phyloP scores from a whole-genome alignment of 2,113 vertebrate species.

The Sander vitreus region DNA sequence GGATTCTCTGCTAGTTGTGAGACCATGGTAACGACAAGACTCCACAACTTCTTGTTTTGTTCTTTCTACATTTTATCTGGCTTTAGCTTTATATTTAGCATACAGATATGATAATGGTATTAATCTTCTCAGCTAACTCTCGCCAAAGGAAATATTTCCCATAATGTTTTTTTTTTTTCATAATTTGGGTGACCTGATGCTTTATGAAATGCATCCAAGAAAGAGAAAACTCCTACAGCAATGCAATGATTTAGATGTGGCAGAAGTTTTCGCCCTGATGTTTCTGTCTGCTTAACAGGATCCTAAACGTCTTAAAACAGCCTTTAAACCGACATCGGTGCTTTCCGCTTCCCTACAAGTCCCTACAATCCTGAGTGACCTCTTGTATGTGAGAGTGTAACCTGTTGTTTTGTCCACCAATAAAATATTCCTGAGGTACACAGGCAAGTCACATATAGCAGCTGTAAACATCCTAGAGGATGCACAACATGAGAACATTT shows the following conservation, averaged over 20 bases:
- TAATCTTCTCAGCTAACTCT: background rate
- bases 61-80: no score
- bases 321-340: no score
- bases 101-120: background rate
- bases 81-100: background rate
- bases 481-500: conserved; percentile 40
- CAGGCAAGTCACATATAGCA: conserved; percentile 35
- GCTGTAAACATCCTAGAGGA: conserved; percentile 52
- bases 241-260: conserved; percentile 15
- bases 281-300: conserved; percentile 16
- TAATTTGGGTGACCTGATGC: background rate
- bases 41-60: no score
- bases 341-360: background rate
- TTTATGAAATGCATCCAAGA: conserved; percentile 37
- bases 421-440: conserved; percentile 58
- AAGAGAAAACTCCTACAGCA: conserved; percentile 18
- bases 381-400: conserved; percentile 38
- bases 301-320: background rate
- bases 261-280: conserved; percentile 3
- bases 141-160: background rate
- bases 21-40: no score
- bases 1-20: no score
- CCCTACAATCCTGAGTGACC: conserved; percentile 21
- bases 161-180: background rate
- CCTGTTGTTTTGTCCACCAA: conserved; percentile 49